Evolutionary conservation across 2,797 vertebrate genomes (phyloP).

Genomic region (Toxotes lorentzi): DNA sequence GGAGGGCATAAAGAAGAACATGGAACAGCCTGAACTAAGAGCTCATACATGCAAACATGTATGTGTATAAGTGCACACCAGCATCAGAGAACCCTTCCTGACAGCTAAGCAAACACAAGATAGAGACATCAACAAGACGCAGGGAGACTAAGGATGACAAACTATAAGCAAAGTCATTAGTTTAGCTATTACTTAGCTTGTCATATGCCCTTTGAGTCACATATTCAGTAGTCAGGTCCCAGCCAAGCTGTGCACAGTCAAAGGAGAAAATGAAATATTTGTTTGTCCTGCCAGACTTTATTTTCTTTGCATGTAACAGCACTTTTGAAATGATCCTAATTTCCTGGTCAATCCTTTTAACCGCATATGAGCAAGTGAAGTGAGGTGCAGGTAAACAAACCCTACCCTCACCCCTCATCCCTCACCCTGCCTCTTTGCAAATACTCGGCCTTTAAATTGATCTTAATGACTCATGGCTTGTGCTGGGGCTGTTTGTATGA

Average conservation of each 20-base stretch:
- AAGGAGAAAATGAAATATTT: conserved; percentile 59
- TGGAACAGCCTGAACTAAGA: neutral
- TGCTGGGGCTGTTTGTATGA: conserved; percentile 46
- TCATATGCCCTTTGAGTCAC: conserved; percentile 44
- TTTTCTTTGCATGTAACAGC: conserved; percentile 38
- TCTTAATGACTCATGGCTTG: conserved; percentile 62
- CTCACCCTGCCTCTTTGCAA: conserved; percentile 15
- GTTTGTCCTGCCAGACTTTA: conserved; percentile 46
- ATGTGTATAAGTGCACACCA: neutral
- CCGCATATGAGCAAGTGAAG: conserved; percentile 26
- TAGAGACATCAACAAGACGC: conserved; percentile 53
- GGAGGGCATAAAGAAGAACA: conserved; percentile 14
- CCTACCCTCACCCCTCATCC: neutral
- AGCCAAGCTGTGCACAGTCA: conserved; percentile 54
- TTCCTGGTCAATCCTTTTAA: conserved; percentile 32
- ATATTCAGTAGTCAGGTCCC: conserved; percentile 50
- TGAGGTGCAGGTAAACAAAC: conserved; percentile 57
- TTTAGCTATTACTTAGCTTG: conserved; percentile 66
- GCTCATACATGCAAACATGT: neutral
- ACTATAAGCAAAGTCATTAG: conserved; percentile 72
- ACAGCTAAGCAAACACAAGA: conserved; percentile 60
- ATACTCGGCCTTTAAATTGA: conserved; percentile 49
- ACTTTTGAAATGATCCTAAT: conserved; percentile 51
- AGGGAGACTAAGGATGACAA: conserved; percentile 54
- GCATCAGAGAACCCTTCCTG: conserved; percentile 25